Percentiles rank a stretch among this genome's conserved stretches.
Conservation (phyloP, 2,797 vertebrate genomes). For the Chlorospingus flavigularis region DNA sequence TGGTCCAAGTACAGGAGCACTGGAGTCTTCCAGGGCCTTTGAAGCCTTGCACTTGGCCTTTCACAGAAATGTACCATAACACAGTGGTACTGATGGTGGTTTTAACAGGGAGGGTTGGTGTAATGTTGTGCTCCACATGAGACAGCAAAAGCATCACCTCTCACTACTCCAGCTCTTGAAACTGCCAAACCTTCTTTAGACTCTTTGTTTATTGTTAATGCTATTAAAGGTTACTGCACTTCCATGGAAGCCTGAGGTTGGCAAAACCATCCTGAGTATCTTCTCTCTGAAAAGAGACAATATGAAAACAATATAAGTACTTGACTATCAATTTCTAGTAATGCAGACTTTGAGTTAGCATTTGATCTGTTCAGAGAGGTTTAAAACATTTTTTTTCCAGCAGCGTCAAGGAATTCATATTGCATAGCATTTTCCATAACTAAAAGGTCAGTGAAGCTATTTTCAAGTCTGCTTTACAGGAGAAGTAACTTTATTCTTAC, state of each 20-base stretch:
- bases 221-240: not conserved
- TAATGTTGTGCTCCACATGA: not conserved
- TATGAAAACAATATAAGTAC: not conserved
- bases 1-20: not conserved
- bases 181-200: not conserved
- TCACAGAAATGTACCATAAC: not conserved
- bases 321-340: not conserved
- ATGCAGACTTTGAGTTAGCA: not conserved
- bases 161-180: not conserved
- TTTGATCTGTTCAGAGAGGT: not conserved
- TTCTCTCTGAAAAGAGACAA: not conserved
- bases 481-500: not conserved
- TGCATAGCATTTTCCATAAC: not conserved
- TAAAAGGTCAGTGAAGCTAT: not conserved
- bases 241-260: not conserved
- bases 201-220: accelerated
- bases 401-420: not conserved
- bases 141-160: not conserved
- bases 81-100: not conserved
- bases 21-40: not conserved
- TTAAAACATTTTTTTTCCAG: not conserved
- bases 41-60: not conserved
- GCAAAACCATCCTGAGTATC: not conserved
- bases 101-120: not conserved
- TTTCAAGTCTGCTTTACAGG: not conserved